These are phyloP conservation scores for Centrocercus urophasianus DNA, from an alignment of 2,113 vertebrate genomes.

Conservation along the genomic window DNA sequence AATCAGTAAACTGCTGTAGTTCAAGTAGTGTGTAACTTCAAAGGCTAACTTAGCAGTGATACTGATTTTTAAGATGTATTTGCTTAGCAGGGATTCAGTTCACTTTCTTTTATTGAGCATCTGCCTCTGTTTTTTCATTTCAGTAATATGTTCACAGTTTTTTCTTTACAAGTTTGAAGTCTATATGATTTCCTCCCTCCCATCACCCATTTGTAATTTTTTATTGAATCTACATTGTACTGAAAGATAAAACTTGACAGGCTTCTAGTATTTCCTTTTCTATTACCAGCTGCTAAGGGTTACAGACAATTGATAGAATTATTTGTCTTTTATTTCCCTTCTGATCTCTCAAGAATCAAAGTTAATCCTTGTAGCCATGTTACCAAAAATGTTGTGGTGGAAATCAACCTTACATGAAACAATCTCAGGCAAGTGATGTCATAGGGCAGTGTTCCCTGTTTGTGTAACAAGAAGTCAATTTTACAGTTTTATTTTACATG, in stretches of 20 bases:
- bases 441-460: not conserved
- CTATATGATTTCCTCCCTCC: not conserved
- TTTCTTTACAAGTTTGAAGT: not conserved
- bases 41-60: not conserved
- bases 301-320: not conserved
- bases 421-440: not conserved
- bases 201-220: not conserved
- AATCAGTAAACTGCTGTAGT: not conserved
- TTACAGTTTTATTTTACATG: not conserved
- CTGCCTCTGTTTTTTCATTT: not conserved
- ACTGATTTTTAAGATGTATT: not conserved
- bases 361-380: not conserved
- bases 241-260: not conserved
- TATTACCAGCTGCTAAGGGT: not conserved
- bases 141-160: not conserved
- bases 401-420: not conserved
- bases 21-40: not conserved
- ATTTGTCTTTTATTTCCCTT: not conserved
- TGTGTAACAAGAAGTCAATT: not conserved
- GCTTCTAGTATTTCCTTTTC: not conserved
- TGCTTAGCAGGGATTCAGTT: not conserved
- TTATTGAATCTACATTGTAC: not conserved
- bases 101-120: not conserved
- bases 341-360: not conserved
- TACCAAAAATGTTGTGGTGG: not conserved